phyloP scores from a whole-genome alignment of 1,140 invertebrate species.

The Drosophila dunni region DNA sequence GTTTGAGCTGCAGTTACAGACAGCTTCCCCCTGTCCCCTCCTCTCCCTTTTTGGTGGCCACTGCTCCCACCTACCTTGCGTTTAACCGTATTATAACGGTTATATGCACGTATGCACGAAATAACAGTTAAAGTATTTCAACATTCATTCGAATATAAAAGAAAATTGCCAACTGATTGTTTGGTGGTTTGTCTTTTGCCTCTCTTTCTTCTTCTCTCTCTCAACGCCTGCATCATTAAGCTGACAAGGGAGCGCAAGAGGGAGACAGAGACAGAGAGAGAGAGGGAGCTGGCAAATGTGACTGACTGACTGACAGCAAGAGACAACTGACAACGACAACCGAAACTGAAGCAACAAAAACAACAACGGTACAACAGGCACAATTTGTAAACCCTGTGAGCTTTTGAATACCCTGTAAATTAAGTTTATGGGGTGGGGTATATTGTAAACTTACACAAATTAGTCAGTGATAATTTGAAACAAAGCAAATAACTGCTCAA shows the following conservation, averaged over 20 bases:
- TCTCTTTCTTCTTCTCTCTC: not conserved
- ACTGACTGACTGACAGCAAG: conserved; percentile 41
- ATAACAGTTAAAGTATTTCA: conserved; percentile 79
- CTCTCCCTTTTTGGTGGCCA: not conserved
- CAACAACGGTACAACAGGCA: conserved; percentile 12
- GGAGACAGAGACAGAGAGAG: not conserved
- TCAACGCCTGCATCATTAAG: conserved; percentile 52
- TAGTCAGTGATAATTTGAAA: not conserved
- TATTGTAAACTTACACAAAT: not conserved
- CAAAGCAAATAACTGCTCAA: too few relatives aligned
- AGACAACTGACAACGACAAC: conserved; percentile 30
- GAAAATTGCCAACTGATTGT: conserved; percentile 78
- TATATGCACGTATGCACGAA: conserved; percentile 75
- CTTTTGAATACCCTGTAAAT: conserved; percentile 26
- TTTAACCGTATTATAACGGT: conserved; percentile 76
- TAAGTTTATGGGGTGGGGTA: not conserved
- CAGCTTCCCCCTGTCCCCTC: not conserved
- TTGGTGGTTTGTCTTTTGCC: conserved; percentile 56
- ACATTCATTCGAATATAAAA: conserved; percentile 63
- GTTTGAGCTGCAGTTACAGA: conserved; percentile 17
- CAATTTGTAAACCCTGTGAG: conserved; percentile 22
- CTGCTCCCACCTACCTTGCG: conserved; percentile 3
- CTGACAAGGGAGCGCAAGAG: conserved; percentile 24
- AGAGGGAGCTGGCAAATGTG: conserved; percentile 9
- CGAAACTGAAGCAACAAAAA: conserved; percentile 20